Percentiles rank a stretch among this genome's conserved stretches.
Conservation (phyloP, 2,888 invertebrate genomes). For the Drosophila austrosaltans region DNA sequence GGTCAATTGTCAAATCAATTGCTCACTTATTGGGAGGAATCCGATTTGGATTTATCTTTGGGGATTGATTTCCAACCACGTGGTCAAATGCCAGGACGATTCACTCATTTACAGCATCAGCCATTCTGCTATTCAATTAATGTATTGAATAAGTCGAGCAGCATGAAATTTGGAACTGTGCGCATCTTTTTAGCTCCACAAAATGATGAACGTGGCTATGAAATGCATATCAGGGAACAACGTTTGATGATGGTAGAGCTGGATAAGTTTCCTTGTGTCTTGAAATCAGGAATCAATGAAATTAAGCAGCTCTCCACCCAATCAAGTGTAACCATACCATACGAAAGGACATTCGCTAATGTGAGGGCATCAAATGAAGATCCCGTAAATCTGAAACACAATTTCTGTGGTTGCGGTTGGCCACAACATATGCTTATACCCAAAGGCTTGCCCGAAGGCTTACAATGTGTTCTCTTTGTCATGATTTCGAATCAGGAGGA, state of each 20-base stretch:
- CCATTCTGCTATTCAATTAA: conserved; percentile 88
- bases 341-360: conserved; percentile 91
- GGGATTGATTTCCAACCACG: conserved; percentile 93
- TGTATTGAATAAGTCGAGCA: conserved; percentile 85
- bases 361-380: conserved; percentile 85
- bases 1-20: conserved; percentile 86
- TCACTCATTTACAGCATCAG: conserved; percentile 91
- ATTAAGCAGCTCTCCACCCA: conserved; percentile 87
- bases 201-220: conserved; percentile 87
- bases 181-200: conserved; percentile 88
- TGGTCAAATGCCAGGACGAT: conserved; percentile 88
- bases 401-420: conserved; percentile 95
- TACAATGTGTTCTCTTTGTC: conserved; percentile 88
- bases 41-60: conserved; percentile 89
- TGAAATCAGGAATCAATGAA: conserved; percentile 87
- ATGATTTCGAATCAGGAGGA: conserved; percentile 90
- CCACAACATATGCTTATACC: conserved; percentile 92
- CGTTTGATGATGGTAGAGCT: conserved; percentile 87
- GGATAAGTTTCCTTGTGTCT: conserved; percentile 87
- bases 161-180: conserved; percentile 85
- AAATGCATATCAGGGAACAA: conserved; percentile 86
- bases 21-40: conserved; percentile 91
- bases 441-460: conserved; percentile 88
- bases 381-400: conserved; percentile 85
- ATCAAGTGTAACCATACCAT: conserved; percentile 92